Evolutionary conservation across 2,113 vertebrate genomes (phyloP).

Genomic region (Peromyscus polionotus): DNA sequence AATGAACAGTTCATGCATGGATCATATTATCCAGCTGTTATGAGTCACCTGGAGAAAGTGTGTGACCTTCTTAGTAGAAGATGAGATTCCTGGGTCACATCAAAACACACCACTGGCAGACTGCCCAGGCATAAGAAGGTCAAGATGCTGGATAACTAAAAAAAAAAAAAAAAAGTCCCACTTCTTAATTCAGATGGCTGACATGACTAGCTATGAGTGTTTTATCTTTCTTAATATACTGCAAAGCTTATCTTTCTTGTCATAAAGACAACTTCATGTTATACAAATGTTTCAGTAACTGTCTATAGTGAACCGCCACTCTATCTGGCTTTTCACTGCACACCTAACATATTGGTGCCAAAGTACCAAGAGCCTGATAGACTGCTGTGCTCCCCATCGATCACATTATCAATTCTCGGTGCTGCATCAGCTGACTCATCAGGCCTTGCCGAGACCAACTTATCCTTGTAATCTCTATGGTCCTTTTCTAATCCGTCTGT

Average conservation of each 20-base stretch:
- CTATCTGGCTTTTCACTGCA: background rate
- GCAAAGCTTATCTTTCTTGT: slow-evolving; percentile 5
- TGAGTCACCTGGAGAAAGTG: background rate
- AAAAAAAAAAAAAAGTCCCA: background rate
- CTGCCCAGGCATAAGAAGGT: background rate
- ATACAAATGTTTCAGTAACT: background rate
- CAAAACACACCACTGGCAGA: background rate
- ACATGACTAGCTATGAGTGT: background rate
- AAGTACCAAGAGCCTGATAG: background rate
- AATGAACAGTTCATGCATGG: background rate
- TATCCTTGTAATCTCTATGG: background rate
- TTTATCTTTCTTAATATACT: background rate
- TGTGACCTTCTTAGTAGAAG: background rate
- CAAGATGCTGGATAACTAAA: background rate
- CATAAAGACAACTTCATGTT: background rate
- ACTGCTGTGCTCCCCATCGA: background rate
- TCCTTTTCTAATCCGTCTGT: background rate
- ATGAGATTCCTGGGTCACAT: background rate
- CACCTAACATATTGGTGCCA: background rate
- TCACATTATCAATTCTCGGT: background rate
- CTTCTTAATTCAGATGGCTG: background rate
- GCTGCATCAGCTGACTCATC: background rate
- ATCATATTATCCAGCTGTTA: background rate
- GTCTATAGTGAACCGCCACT: background rate
- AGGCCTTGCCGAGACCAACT: background rate